These are phyloP conservation scores for Myotis daubentonii DNA, from an alignment of 2,797 vertebrate genomes.

Conservation along the genomic window DNA sequence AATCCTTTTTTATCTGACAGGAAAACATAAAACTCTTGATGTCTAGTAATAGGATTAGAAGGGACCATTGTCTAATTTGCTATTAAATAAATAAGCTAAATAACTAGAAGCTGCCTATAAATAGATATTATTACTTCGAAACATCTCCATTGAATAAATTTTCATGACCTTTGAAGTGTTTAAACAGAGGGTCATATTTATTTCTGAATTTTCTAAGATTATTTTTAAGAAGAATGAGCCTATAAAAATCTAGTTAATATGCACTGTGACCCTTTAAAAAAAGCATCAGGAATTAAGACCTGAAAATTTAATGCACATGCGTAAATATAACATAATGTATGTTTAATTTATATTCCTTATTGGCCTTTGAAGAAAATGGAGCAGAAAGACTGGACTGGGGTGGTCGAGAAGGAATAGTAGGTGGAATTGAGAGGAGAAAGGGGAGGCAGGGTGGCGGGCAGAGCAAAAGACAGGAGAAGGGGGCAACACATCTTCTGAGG, in stretches of 20 bases:
- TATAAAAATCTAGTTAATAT: not conserved
- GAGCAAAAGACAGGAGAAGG: too few relatives aligned
- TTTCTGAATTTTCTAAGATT: constrained; percentile 39
- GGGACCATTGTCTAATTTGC: not conserved
- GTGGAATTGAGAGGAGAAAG: not conserved
- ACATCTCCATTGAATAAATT: not conserved
- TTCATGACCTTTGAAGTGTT: not conserved
- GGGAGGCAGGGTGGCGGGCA: too few relatives aligned
- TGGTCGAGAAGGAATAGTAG: not conserved
- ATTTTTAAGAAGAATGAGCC: constrained; percentile 18
- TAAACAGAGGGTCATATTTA: not conserved
- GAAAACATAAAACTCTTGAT: not conserved
- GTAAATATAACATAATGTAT: not conserved
- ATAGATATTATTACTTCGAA: not conserved
- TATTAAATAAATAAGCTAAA: not conserved
- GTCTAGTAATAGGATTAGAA: not conserved
- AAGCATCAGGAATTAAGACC: not conserved
- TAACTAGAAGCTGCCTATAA: not conserved
- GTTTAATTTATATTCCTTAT: not conserved
- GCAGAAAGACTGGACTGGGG: not conserved
- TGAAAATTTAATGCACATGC: not conserved
- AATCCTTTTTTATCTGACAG: not conserved
- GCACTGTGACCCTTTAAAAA: not conserved
- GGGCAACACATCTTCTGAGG: not conserved
- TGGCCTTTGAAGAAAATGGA: not conserved